These are phyloP conservation scores for Periparus ater DNA, from an alignment of 2,797 vertebrate species.

Conservation along the genomic window DNA sequence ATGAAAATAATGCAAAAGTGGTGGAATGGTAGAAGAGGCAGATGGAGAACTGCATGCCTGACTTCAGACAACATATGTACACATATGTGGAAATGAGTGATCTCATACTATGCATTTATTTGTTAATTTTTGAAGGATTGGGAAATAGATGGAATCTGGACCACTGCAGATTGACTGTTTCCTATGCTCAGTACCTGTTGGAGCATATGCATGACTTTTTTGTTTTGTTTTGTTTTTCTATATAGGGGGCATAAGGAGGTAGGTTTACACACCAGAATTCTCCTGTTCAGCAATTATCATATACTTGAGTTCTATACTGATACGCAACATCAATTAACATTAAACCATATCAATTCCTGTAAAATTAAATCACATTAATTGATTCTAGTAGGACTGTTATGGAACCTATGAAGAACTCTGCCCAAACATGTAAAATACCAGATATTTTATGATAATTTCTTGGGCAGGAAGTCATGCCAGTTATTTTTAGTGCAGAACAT, in stretches of 20 bases:
- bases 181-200: background rate
- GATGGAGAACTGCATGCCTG: background rate
- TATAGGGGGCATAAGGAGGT: rapidly evolving
- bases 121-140: background rate
- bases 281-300: background rate
- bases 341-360: background rate
- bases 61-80: background rate
- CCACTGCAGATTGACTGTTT: background rate
- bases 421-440: background rate
- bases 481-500: background rate
- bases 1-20: background rate
- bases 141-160: background rate
- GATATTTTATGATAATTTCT: background rate
- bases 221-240: too few relatives aligned
- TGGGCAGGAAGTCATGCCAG: background rate
- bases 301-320: background rate
- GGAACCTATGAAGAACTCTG: background rate
- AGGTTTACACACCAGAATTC: background rate
- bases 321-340: background rate
- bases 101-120: background rate
- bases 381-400: background rate
- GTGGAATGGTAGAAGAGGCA: background rate
- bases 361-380: background rate
- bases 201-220: background rate
- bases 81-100: background rate